Evolutionary conservation across 2,888 invertebrate genomes (phyloP).

Genomic region (Caenorhabditis macrosperma): DNA sequence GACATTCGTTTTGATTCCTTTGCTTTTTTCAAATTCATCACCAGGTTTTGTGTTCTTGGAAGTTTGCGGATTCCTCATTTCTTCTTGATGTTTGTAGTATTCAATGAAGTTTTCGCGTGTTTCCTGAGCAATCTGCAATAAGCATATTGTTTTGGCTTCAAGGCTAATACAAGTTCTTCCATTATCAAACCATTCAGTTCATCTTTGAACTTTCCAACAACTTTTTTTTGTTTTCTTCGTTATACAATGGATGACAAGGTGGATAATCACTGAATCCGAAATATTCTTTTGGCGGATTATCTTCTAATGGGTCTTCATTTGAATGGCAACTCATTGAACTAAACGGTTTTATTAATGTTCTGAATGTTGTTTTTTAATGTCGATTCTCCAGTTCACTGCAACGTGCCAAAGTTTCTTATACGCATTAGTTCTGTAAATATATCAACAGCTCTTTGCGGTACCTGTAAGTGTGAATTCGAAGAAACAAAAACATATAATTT

Average conservation of each 20-base stretch:
- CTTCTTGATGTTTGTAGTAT: conserved; percentile 29
- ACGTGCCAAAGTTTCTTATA: too few species aligned
- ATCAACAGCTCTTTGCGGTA: too few species aligned
- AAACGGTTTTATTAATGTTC: too few species aligned
- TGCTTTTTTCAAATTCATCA: conserved; percentile 46
- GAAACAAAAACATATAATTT: conserved; percentile 2
- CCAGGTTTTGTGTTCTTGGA: conserved; percentile 20
- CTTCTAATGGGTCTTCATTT: too few species aligned
- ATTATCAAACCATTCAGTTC: conserved; percentile 73
- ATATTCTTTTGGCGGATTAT: too few species aligned
- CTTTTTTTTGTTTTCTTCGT: conserved; percentile 74
- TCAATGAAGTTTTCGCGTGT: conserved; percentile 31
- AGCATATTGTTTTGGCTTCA: conserved; percentile 67
- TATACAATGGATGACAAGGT: conserved; percentile 64
- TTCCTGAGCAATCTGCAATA: conserved; percentile 49
- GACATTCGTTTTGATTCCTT: conserved; percentile 57
- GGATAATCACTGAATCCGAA: conserved; percentile 77
- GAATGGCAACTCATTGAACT: too few species aligned
- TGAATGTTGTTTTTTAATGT: too few species aligned
- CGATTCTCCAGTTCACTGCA: too few species aligned
- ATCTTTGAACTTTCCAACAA: conserved; percentile 78
- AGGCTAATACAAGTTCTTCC: conserved; percentile 74
- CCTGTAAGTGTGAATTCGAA: background rate
- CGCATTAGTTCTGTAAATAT: too few species aligned
- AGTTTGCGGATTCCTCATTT: conserved; percentile 35